phyloP scores from a whole-genome alignment of 2,797 vertebrate species.

The Rhincodon typus region DNA sequence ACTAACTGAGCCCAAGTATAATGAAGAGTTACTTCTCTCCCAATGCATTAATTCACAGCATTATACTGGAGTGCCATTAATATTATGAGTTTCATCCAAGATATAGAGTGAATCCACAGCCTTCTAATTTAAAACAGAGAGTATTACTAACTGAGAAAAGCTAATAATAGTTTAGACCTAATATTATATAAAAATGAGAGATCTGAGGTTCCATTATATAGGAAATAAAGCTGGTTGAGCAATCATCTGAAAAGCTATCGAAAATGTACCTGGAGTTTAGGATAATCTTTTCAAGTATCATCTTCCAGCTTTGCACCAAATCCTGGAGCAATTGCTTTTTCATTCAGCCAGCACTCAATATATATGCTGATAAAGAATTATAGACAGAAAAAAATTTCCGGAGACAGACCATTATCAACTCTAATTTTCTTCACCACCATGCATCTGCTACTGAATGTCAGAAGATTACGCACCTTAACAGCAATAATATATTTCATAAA shows the following conservation, averaged over 20 bases:
- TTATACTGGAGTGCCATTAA: neutral
- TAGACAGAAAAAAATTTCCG: neutral
- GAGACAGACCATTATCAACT: neutral
- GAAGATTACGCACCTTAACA: neutral
- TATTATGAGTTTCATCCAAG: neutral
- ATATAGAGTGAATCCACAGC: neutral
- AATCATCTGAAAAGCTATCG: neutral
- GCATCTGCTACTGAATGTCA: neutral
- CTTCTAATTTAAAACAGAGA: neutral
- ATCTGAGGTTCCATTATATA: neutral
- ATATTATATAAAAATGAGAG: neutral
- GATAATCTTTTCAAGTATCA: neutral
- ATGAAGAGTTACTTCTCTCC: neutral
- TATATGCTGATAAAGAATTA: slow-evolving; percentile 26
- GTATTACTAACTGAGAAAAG: neutral
- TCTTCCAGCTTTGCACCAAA: neutral
- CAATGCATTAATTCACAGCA: neutral
- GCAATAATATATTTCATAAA: neutral
- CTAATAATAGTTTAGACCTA: neutral
- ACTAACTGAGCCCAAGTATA: neutral
- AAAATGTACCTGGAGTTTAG: neutral
- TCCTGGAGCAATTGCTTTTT: neutral
- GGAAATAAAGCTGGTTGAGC: neutral
- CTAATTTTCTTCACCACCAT: neutral
- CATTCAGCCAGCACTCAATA: neutral